Base-by-base conservation (phyloP, 2,113 vertebrate species). In the Hiodon tergisus region DNA sequence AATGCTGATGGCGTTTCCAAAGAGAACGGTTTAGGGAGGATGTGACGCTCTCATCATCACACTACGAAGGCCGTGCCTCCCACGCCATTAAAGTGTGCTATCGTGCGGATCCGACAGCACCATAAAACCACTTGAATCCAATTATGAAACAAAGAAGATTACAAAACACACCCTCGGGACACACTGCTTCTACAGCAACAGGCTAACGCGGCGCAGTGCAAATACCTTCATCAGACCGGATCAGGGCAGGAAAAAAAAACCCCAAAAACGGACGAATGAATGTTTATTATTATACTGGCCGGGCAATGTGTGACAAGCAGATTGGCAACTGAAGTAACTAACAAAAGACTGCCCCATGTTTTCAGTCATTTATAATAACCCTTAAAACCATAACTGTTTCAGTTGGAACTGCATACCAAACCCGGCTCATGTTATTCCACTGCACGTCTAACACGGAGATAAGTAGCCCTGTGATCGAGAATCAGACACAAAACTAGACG, bases 61-160 rank as follows among this genome's bases (percentile, higher is more conserved):
- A 16, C 6, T 5, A 47, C 11, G 13, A 48, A 1, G 6, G n/a
- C 72, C 10, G 16, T 5, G 11, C 31, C 63, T 5, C 14, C 17
- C 6, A 10, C 14, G 58, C 61, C 47, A 62, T 76, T 61, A 69
- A 55, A 61, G 48, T n/a, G 50, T 52, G 75, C 57, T 46, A 71
- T 55, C 60, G 51, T 47, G 68, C 65, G 58, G n/a, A 65, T 46
- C 59, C 16, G 57, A 62, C 13, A 8, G 17, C 58, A 71, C 4
- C 16, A 55, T 62, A 62, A 72, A 60, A 57, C 68, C 54, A 58
- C 14, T 57, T 71, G 50, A 71, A 47, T 61, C 16, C 59, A 11
- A 52, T 63, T 48, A 53, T 2, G 8, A 4, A 70, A 11, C 59
- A 48, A 14, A 48, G 68, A 11, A 4, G 17, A 70, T n/a, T 8